These are phyloP conservation scores for Byasa hedistus DNA, from an alignment of 2,888 invertebrate genomes.

Conservation along the genomic window DNA sequence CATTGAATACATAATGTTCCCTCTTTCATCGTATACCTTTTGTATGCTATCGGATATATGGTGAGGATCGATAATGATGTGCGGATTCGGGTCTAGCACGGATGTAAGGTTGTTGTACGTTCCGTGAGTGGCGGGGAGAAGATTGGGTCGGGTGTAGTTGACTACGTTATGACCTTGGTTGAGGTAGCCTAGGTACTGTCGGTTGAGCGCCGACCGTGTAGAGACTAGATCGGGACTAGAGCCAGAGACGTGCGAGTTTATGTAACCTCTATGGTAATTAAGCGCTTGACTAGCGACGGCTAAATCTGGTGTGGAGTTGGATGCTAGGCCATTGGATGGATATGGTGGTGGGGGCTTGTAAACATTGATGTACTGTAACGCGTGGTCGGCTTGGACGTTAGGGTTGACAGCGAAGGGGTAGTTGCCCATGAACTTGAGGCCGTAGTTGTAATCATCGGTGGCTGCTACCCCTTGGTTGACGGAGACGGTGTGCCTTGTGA, in stretches of 20 bases:
- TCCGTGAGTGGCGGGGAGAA: conserved; percentile 81
- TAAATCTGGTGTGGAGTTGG: conserved; percentile 91
- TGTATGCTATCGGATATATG: conserved; percentile 81
- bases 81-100: conserved; percentile 73
- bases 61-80: conserved; percentile 80
- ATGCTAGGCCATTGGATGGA: conserved; percentile 87
- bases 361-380: conserved; percentile 82
- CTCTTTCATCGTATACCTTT: conserved; percentile 82
- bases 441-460: conserved; percentile 62
- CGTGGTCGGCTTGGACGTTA: conserved; percentile 64
- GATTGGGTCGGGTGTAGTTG: conserved; percentile 53
- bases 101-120: conserved; percentile 87
- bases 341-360: conserved; percentile 93
- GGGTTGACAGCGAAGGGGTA: conserved; percentile 70
- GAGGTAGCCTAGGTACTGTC: conserved; percentile 67
- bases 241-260: conserved; percentile 83
- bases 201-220: conserved; percentile 82
- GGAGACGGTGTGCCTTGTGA: conserved; percentile 76
- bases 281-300: conserved; percentile 85
- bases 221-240: conserved; percentile 90
- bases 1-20: conserved; percentile 83
- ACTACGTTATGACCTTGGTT: conserved; percentile 57
- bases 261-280: conserved; percentile 69
- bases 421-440: conserved; percentile 58
- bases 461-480: conserved; percentile 49